Base-by-base conservation (phyloP, 2,888 invertebrate genomes). In the Sinopyrophorus schimmeli region DNA sequence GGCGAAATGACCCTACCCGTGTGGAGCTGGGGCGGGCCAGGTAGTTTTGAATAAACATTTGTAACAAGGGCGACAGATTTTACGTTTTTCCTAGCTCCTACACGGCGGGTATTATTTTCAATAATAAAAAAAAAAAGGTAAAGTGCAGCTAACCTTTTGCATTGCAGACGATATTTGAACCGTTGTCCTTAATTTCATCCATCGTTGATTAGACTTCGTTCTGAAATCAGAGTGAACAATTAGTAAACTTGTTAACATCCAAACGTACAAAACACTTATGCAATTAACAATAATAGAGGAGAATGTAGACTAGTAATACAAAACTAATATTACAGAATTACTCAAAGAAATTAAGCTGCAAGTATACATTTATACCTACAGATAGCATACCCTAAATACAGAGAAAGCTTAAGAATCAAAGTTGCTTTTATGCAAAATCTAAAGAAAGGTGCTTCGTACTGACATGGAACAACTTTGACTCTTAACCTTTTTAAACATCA, bases 161-260 rank as follows among this genome's bases (percentile, higher is more conserved):
- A 88, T 87, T 40, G 93, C 92, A 53, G 91, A 90, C 60, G 92
- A 91, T 67, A 93, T 80, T 76, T 93, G 92, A 64, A 93, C 93
- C 34, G 95, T 95, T 42, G 92, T 93, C 61, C 95, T 81, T 58
- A 97, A 80, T 76, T 96, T 94, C 87, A 93, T 89, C 92, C 97
- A 97, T 77, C 94, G 83, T 73, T 94, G 91, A 76, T 92, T 94
- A 70, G 92, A 90, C 74, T 90, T 90, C 70, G 89, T 89, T 83
- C 92, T 92, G 82, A 48, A 76, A 69, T 44, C 54, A 56, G 30
- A 47, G 39, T 15, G n/a, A n/a, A n/a, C n/a, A n/a, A n/a, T n/a
- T n/a, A n/a, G n/a, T n/a, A n/a, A n/a, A n/a, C n/a, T n/a, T n/a
- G n/a, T n/a, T n/a, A n/a, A n/a, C n/a, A n/a, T n/a, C n/a, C n/a